Percentiles rank a stretch among this genome's conserved stretches.
Conservation (phyloP, 1,140 invertebrate genomes). For the Ostrea denselamellosa region DNA sequence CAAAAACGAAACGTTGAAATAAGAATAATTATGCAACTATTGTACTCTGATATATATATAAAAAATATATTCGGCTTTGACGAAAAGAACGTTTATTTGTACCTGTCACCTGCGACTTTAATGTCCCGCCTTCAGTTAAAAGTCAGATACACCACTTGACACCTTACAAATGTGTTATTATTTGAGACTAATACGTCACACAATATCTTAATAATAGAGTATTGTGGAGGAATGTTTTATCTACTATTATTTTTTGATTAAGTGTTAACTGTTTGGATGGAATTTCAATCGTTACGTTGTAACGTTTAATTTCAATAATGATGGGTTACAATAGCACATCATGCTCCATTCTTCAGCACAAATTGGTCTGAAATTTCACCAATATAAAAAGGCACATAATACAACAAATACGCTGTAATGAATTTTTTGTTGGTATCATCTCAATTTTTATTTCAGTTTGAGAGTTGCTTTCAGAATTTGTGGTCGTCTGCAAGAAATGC, state of each 20-base stretch:
- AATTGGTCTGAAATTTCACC: slow-evolving; percentile 36
- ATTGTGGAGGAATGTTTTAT: background rate
- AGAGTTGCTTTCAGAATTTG: background rate
- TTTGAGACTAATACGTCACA: slow-evolving; percentile 7
- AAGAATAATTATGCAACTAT: too few relatives aligned
- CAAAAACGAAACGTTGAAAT: too few relatives aligned
- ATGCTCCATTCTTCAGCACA: slow-evolving; percentile 19
- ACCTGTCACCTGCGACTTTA: background rate
- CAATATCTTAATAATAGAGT: slow-evolving; percentile 30
- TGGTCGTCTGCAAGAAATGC: slow-evolving; percentile 34
- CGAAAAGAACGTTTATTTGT: too few relatives aligned
- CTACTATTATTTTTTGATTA: slow-evolving; percentile 28
- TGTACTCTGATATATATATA: too few relatives aligned
- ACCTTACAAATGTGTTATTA: slow-evolving; percentile 13
- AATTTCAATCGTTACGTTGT: slow-evolving; percentile 28
- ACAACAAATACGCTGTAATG: slow-evolving; percentile 23
- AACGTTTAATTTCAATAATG: slow-evolving; percentile 22
- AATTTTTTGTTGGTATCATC: slow-evolving; percentile 36
- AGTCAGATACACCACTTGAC: background rate
- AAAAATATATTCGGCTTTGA: too few relatives aligned
- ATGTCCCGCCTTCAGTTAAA: background rate
- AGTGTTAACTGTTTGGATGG: slow-evolving; percentile 13
- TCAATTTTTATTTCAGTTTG: slow-evolving; percentile 37
- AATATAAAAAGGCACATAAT: slow-evolving; percentile 32
- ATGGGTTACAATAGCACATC: background rate